Percentiles rank a stretch among this genome's conserved stretches.
These are phyloP conservation scores for Glareola pratincola DNA, from an alignment of 2,113 vertebrate genomes.

Conservation along the genomic window DNA sequence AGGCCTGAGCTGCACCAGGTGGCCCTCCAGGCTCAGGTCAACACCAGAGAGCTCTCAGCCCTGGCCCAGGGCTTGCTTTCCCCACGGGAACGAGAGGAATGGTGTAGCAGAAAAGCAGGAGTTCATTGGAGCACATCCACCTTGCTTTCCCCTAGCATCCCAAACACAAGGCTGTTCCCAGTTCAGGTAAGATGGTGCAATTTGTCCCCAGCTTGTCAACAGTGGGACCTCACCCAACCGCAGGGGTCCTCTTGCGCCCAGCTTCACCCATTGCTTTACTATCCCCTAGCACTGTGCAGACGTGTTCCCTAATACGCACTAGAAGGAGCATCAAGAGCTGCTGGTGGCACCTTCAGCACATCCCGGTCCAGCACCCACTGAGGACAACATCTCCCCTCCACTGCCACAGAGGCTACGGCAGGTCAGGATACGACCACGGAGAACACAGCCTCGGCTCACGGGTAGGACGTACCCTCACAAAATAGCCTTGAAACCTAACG, in stretches of 20 bases:
- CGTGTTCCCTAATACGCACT: too few species aligned
- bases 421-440: accelerated
- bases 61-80: not conserved
- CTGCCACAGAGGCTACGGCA: not conserved
- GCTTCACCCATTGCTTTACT: not conserved
- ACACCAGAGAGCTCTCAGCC: not conserved
- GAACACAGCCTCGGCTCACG: not conserved
- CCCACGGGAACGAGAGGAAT: accelerated
- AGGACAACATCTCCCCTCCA: not conserved
- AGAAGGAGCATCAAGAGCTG: not conserved
- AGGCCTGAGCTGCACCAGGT: not conserved
- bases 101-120: not conserved
- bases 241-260: not conserved
- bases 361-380: not conserved
- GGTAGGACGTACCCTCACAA: not conserved
- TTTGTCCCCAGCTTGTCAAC: not conserved
- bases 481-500: not conserved
- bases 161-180: not conserved
- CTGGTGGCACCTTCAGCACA: not conserved
- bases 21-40: not conserved
- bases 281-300: not conserved
- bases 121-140: accelerated
- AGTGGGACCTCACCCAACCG: not conserved
- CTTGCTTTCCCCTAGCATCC: not conserved
- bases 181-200: not conserved